Evolutionary conservation across 2,797 vertebrate species (phyloP), one percentile per base, ranked within the genome.

Genomic region (Sandelia bainsii): DNA sequence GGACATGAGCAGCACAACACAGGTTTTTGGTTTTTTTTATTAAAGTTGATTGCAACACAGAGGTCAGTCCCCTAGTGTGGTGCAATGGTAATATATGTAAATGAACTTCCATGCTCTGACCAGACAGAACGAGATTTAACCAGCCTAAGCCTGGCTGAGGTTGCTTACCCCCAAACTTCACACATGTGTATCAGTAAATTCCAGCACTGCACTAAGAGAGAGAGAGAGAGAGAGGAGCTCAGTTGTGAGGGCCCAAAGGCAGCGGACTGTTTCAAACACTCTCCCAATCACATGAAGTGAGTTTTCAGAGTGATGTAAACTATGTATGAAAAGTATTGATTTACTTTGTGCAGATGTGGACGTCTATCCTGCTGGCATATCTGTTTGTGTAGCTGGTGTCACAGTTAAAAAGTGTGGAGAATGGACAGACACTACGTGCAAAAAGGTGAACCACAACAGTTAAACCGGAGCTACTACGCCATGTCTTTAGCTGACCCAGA

Each of bases 61-160:
- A 82, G 87, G 79, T 86, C 87, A 88, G 71, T 75, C 79, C 72
- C 72, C 80, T 72, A 45, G 58, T 77, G 86, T 91, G 89, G 80
- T 88, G 84, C 81, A 89, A 89, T 87, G 82, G 84, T 87, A 89
- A 92, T 91, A 77, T 88, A 94, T 92, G 93, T 90, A 93, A 94
- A 94, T 91, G 79, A 59, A 1, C 77, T 73, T 63, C 72, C 57
- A 61, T 71, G 88, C 71, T 62, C 76, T 50, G 85, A 91, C 94
- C 92, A 91, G 93, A 90, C 75, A 58, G 92, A 95, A 93, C 94
- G 69, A 89, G 94, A 89, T 93, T 85, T 89, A 91, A 80, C 94
- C 92, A 92, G 94, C 78, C 79, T 72, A 78, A 60, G 88, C 90
- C 91, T 90, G 92, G 84, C 75, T 62, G 59, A 62, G 61, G 81